phyloP scores from a whole-genome alignment of 1,140 invertebrate species.

The Drosophila asahinai region DNA sequence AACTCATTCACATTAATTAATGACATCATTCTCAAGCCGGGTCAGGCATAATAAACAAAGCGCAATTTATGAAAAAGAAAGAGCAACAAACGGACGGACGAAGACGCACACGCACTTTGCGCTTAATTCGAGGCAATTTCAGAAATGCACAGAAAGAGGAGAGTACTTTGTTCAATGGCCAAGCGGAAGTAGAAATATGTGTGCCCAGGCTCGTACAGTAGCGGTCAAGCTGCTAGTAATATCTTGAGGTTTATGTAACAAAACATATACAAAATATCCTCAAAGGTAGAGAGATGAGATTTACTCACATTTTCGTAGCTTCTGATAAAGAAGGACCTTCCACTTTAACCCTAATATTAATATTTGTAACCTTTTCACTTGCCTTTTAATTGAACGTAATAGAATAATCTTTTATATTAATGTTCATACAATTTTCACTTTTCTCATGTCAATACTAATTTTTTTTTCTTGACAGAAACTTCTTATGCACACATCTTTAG shows the following conservation, averaged over 20 bases:
- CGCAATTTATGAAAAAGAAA: constrained; percentile 58
- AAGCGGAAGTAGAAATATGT: constrained; percentile 39
- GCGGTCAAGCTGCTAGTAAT: not conserved
- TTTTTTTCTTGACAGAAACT: not conserved
- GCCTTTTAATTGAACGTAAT: no score
- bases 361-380: no score
- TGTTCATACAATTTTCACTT: not conserved
- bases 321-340: no score
- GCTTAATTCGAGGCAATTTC: constrained; percentile 75
- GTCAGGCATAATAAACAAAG: constrained; percentile 52
- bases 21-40: constrained; percentile 76
- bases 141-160: constrained; percentile 38
- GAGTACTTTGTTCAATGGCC: constrained; percentile 34
- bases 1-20: constrained; percentile 84
- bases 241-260: not conserved
- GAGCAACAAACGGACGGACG: constrained; percentile 39
- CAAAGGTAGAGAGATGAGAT: no score
- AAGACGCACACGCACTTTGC: constrained; percentile 61
- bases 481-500: not conserved
- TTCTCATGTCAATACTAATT: not conserved
- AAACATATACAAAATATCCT: not conserved
- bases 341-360: no score
- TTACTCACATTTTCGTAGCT: no score
- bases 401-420: not conserved
- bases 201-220: constrained; percentile 7